Conservation (phyloP, 2,888 invertebrate species). For the Eupithecia pulchellata region DNA sequence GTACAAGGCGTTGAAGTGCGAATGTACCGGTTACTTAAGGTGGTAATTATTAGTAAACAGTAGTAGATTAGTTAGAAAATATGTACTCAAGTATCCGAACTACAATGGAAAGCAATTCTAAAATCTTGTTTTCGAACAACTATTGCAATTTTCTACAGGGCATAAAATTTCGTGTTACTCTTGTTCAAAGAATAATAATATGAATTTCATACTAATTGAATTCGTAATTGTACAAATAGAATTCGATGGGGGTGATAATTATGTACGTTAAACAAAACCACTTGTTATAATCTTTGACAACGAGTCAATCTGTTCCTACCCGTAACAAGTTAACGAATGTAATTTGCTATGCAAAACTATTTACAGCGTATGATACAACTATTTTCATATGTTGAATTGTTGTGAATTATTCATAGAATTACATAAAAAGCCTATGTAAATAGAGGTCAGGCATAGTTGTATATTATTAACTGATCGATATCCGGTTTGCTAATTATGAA, state of each 20-base stretch:
- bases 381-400: no score
- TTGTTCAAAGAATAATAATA: neutral
- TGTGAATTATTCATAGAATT: slow-evolving; percentile 30
- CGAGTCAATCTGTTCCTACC: slow-evolving; percentile 13
- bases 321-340: neutral
- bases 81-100: neutral
- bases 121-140: neutral
- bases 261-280: neutral
- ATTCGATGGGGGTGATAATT: neutral
- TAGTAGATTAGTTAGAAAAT: neutral
- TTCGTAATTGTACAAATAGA: neutral
- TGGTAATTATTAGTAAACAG: slow-evolving; percentile 9
- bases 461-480: neutral
- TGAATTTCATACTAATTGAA: neutral
- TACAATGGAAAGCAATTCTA: neutral
- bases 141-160: neutral
- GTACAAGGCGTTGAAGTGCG: slow-evolving; percentile 13
- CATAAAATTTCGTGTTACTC: neutral
- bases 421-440: slow-evolving; percentile 26
- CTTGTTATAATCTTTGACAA: neutral
- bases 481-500: slow-evolving; percentile 9
- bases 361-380: slow-evolving; percentile 15
- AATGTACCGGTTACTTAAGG: slow-evolving; percentile 13
- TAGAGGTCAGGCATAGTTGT: slow-evolving; percentile 16
- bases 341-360: slow-evolving; percentile 22